Evolutionary conservation across 2,797 vertebrate species (phyloP).

Genomic region (Microcaecilia unicolor): DNA sequence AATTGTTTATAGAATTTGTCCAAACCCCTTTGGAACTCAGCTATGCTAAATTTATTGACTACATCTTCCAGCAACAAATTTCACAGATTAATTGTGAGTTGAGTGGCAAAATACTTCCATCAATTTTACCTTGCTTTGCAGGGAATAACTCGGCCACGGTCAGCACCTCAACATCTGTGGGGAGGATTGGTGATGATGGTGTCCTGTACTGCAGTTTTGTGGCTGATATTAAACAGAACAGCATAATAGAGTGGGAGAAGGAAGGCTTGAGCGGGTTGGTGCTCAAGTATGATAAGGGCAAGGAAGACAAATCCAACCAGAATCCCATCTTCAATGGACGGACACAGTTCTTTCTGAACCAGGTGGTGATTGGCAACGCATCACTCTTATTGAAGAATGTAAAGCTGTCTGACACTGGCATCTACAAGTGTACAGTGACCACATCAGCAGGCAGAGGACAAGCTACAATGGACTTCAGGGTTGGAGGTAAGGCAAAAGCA

Average conservation of each 20-base stretch:
- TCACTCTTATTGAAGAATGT: conserved; percentile 54
- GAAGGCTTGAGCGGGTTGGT: conserved; percentile 43
- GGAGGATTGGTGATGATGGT: conserved; percentile 27
- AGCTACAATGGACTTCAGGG: conserved; percentile 44
- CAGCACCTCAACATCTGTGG: not conserved
- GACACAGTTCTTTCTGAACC: conserved; percentile 30
- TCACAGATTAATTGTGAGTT: too few relatives aligned
- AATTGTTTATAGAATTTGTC: too few relatives aligned
- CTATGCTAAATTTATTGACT: too few relatives aligned
- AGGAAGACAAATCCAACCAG: conserved; percentile 48
- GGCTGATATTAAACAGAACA: conserved; percentile 17
- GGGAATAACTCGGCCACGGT: conserved; percentile 32
- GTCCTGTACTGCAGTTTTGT: conserved; percentile 43
- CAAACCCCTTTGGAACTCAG: too few relatives aligned
- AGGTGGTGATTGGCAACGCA: conserved; percentile 44
- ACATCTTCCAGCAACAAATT: too few relatives aligned
- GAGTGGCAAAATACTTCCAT: not conserved
- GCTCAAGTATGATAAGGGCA: conserved; percentile 52
- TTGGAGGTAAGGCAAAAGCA: conserved; percentile 58
- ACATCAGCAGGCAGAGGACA: conserved; percentile 45
- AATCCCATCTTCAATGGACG: conserved; percentile 46
- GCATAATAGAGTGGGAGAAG: conserved; percentile 65
- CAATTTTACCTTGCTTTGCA: conserved; percentile 5
- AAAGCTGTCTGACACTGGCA: conserved; percentile 41
- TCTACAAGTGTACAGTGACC: conserved; percentile 50